Evolutionary conservation across 2,113 vertebrate species (phyloP), one percentile per base, ranked within the genome.

Genomic region (Ranitomeya variabilis): DNA sequence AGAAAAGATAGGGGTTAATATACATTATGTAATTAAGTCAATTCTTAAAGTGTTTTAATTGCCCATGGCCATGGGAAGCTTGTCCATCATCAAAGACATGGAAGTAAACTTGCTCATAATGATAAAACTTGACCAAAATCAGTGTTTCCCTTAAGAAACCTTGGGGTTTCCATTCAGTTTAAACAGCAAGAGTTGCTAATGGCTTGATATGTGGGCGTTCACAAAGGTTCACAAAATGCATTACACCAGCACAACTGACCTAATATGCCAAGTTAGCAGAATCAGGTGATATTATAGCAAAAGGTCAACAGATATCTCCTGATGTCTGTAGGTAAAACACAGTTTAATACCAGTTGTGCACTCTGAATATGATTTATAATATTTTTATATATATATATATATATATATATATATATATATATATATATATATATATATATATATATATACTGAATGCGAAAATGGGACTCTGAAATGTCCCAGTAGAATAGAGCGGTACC

Each of bases 111-210:
- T 9, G 51, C 15, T 18, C 18, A 45, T 45, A 45, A 45, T 45
- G 37, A 45, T 45, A 45, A 45, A 45, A 45, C 37, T 45, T 76
- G 37, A 31, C 10, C 57, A n/a, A 51, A 5, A 4, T 52, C 11
- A n/a, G 60, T 15, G 51, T 71, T 55, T 26, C 14, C 82, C 21
- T 71, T 54, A 19, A 55, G 37, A 83, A 66, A 37, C 3, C 21
- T 15, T 64, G 66, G 64, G 82, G 21, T 84, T 84, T 84, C 82
- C 82, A 71, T 66, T 51, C n/a, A 54, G 62, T 51, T 69, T 19
- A 67, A 14, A 69, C 3, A 21, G 51, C 45, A 69, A 54, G 1
- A 31, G 21, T 26, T 52, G 64, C 37, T 84, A 54, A 52, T 71
- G 26, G 16, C 51, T 55, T 69, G 51, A 84, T n/a, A 69, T 66